Percentiles rank a stretch among this genome's conserved stretches.
These are phyloP conservation scores for Mycalesis mineus DNA, from an alignment of 2,888 invertebrate species.

Conservation along the genomic window DNA sequence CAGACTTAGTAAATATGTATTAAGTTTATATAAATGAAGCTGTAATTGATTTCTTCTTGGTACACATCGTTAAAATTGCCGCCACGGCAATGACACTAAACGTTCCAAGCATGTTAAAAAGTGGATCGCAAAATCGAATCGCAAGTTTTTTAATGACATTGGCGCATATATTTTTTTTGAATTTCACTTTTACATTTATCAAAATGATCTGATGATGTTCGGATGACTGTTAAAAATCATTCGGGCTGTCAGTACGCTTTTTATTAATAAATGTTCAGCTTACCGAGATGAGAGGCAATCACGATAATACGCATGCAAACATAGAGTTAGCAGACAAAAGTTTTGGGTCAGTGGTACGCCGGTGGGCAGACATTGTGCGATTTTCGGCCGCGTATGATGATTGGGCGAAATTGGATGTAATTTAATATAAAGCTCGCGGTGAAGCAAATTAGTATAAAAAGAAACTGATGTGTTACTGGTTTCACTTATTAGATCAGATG, in stretches of 20 bases:
- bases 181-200: constrained; percentile 13
- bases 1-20: no score
- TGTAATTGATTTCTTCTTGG: not conserved
- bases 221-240: constrained; percentile 3
- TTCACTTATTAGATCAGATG: not conserved
- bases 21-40: no score
- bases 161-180: not conserved
- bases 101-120: not conserved
- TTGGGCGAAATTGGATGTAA: not conserved
- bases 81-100: not conserved
- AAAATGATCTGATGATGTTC: not conserved
- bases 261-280: constrained; percentile 12
- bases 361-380: constrained; percentile 8
- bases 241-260: constrained; percentile 1
- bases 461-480: not conserved
- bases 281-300: constrained; percentile 19
- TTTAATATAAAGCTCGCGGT: constrained; percentile 3
- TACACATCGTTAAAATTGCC: not conserved
- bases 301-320: constrained; percentile 18
- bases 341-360: constrained; percentile 18
- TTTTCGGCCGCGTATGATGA: constrained; percentile 15
- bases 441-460: not conserved
- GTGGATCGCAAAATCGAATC: not conserved
- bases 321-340: constrained; percentile 14
- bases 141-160: not conserved